Conservation (phyloP, 2,113 vertebrate genomes). For the Ellobius talpinus region DNA sequence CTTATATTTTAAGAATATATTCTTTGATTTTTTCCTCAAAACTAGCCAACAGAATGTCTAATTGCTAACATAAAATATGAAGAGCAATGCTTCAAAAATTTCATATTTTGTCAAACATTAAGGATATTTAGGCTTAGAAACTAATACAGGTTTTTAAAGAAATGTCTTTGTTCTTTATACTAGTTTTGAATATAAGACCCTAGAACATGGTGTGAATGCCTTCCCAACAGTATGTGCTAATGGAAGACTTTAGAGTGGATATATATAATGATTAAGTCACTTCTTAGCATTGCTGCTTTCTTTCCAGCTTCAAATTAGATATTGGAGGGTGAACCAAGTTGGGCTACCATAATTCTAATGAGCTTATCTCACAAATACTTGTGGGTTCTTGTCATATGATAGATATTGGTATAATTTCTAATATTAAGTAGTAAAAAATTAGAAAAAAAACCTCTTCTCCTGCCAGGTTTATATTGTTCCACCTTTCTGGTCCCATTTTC, state of each 20-base stretch:
- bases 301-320: conserved; percentile 41
- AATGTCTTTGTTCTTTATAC: not conserved
- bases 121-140: not conserved
- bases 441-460: not conserved
- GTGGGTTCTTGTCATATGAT: not conserved
- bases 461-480: not conserved
- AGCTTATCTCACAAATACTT: conserved; percentile 19
- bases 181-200: not conserved
- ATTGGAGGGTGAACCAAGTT: not conserved
- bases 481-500: not conserved
- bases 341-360: not conserved
- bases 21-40: conserved; percentile 26
- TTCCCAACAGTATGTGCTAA: not conserved
- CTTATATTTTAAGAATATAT: conserved; percentile 11
- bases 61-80: not conserved
- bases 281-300: not conserved
- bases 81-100: not conserved
- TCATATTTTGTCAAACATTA: not conserved
- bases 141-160: not conserved
- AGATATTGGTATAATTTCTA: not conserved
- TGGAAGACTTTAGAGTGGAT: not conserved
- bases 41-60: conserved; percentile 38
- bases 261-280: not conserved
- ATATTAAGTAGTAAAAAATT: not conserved
- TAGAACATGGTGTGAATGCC: not conserved